phyloP scores from a whole-genome alignment of 1,140 invertebrate species.

The Neodiprion virginianus region DNA sequence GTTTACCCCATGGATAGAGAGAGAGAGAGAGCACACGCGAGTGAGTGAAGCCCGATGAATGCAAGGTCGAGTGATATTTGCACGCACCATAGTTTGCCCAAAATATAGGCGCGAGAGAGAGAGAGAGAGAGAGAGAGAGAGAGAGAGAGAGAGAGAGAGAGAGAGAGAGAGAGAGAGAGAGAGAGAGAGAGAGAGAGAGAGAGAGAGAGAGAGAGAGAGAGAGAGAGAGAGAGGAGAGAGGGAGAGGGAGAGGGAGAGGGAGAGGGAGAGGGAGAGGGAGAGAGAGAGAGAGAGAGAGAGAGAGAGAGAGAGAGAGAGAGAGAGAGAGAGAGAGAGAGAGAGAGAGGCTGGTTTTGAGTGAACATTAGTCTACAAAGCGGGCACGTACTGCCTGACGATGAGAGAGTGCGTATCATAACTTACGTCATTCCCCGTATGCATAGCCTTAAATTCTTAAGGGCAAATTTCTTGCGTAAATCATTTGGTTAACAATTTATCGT shows the following conservation, averaged over 20 bases:
- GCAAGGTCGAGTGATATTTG: not conserved
- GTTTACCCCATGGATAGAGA: not conserved
- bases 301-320: slow-evolving; percentile 32
- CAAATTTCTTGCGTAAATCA: no score
- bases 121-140: slow-evolving; percentile 5
- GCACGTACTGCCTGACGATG: no score
- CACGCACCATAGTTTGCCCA: not conserved
- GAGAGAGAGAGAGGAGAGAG: slow-evolving; percentile 14
- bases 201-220: not conserved
- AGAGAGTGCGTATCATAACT: no score
- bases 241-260: slow-evolving; percentile 23
- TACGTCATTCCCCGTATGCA: no score
- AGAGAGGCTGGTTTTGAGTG: slow-evolving; percentile 28
- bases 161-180: slow-evolving; percentile 13
- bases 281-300: slow-evolving; percentile 12
- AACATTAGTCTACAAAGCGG: no score
- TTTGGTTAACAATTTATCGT: no score
- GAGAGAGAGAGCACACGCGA: not conserved
- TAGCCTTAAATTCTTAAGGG: no score
- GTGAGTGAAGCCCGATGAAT: not conserved
- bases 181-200: slow-evolving; percentile 19
- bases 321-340: not conserved
- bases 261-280: slow-evolving; percentile 22
- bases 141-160: slow-evolving; percentile 21
- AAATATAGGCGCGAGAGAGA: slow-evolving; percentile 17